These are phyloP conservation scores for Sinodicranocentrus sp. DNA, from an alignment of 2,888 invertebrate species.

Conservation along the genomic window DNA sequence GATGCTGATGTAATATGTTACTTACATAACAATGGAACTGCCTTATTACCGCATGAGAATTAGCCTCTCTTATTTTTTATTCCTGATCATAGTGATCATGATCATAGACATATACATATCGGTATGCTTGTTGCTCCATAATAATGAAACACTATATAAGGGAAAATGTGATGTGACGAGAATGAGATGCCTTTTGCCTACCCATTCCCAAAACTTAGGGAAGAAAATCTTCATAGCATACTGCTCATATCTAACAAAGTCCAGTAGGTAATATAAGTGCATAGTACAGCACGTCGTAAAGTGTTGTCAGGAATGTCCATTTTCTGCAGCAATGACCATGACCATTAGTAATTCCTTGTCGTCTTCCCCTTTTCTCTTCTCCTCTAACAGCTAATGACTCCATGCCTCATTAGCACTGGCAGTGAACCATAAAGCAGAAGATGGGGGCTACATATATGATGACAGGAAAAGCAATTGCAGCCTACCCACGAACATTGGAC, in stretches of 20 bases:
- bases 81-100: too few relatives aligned
- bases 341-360: conserved; percentile 44
- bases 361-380: conserved; percentile 16
- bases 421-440: conserved; percentile 49
- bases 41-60: too few relatives aligned
- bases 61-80: too few relatives aligned
- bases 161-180: not conserved
- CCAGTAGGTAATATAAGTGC: not conserved
- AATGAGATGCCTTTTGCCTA: conserved; percentile 21
- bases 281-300: conserved; percentile 19
- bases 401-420: conserved; percentile 58
- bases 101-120: too few relatives aligned
- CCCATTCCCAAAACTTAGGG: too few relatives aligned
- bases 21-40: too few relatives aligned
- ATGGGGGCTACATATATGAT: conserved; percentile 37
- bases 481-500: not conserved
- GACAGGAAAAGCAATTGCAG: conserved; percentile 30
- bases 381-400: conserved; percentile 47
- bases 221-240: too few relatives aligned
- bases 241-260: too few relatives aligned
- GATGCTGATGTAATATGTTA: too few relatives aligned
- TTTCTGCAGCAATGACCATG: conserved; percentile 57
- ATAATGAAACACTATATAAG: conserved; percentile 16
- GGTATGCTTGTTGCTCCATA: too few relatives aligned
- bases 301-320: conserved; percentile 44